Base-by-base conservation (phyloP, 2,888 invertebrate species). In the Drosophila trichaetosa region DNA sequence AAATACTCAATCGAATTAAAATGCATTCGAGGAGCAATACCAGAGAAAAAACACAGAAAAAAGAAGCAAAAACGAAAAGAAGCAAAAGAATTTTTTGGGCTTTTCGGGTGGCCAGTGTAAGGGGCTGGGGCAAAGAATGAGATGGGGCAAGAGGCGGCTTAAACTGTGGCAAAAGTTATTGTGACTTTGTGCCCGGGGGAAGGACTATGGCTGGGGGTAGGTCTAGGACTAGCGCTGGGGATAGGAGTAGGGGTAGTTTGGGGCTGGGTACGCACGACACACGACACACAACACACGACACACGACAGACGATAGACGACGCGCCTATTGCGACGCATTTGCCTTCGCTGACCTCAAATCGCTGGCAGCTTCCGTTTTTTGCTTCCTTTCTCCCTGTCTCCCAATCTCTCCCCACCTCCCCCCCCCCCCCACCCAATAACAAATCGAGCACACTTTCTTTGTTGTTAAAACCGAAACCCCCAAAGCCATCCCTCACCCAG, bases 141-240 rank as follows among this genome's bases (percentile, higher is more conserved):
- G 76, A 76, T 76, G 42, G 63, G 51, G 34, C 42, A 60, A 24
- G 38, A n/a, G 63, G 40, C 58, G 76, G 62, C 79, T 82, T 79
- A 85, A 85, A 87, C 85, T 87, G 87, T 87, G 84, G 79, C 86
- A 81, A 83, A 85, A 87, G 85, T 87, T 85, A 87, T 85, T 87
- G 87, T 81, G 85, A 86, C 86, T 86, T 77, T 80, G 16, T 24
- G 80, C 62, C 82, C 76, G 72, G 73, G 72, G 78, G 75, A 64
- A 73, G 49, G 48, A 29, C 31, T 40, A 16, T 21, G 38, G 48
- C 16, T 18, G 46, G n/a, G 33, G 36, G 18, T 11, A 33, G 13
- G 21, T 27, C n/a, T 21, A 2, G 10, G 40, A 52, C 46, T 58
- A 6, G n/a, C 7, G 6, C 34, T 40, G 16, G 7, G 2, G 21